These are phyloP conservation scores for Eilema sororculum DNA, from an alignment of 2,888 invertebrate genomes.

Conservation along the genomic window DNA sequence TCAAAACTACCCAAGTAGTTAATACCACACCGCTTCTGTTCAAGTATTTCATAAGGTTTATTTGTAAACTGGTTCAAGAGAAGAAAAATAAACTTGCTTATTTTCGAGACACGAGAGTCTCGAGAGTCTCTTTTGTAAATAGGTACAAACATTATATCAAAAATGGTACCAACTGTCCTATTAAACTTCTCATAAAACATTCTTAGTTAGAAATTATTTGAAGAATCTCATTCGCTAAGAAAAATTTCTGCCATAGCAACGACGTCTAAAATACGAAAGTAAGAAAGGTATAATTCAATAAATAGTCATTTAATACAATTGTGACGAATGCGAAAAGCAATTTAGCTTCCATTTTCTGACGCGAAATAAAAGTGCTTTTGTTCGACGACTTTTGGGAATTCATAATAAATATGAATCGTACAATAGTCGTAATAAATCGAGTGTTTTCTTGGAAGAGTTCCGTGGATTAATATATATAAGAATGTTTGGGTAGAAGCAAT, in stretches of 20 bases:
- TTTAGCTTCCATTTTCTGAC: slow-evolving; percentile 31
- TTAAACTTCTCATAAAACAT: background rate
- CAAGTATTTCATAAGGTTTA: background rate
- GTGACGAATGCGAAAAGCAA: slow-evolving; percentile 41
- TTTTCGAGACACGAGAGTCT: background rate
- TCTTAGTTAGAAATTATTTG: background rate
- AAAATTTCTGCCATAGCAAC: background rate
- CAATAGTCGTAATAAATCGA: slow-evolving; percentile 18
- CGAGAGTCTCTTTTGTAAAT: no score
- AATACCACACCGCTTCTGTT: background rate
- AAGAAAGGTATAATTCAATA: slow-evolving; percentile 30
- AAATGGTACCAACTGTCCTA: no score
- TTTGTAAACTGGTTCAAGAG: background rate
- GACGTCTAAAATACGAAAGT: slow-evolving; percentile 5
- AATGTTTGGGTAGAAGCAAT: slow-evolving; percentile 1
- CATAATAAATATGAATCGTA: slow-evolving; percentile 30
- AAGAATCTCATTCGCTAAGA: background rate
- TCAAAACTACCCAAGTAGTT: slow-evolving; percentile 9
- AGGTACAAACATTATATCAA: no score
- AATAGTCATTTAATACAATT: slow-evolving; percentile 37
- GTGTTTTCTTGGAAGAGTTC: slow-evolving; percentile 17
- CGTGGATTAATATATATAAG: slow-evolving; percentile 1
- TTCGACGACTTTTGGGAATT: slow-evolving; percentile 31
- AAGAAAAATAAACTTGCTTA: background rate
- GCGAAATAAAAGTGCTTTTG: slow-evolving; percentile 30